phyloP scores from a whole-genome alignment of 2,888 invertebrate genomes.

The Sepiola atlantica region DNA sequence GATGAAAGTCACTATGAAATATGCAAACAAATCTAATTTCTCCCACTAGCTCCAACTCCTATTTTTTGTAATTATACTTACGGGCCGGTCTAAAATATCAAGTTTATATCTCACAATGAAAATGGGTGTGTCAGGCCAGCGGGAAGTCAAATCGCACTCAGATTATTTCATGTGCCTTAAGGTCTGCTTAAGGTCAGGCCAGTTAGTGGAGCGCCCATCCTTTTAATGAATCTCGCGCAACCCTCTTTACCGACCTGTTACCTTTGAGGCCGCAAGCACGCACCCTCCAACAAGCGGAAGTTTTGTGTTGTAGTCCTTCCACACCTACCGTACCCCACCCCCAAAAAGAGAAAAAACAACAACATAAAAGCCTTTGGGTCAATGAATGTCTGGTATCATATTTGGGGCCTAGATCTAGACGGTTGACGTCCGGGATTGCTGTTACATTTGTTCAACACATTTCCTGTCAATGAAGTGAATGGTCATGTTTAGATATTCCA shows the following conservation, averaged over 20 bases:
- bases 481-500: background rate
- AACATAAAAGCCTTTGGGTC: background rate
- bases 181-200: background rate
- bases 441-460: slow-evolving; percentile 32
- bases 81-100: background rate
- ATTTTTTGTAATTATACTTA: background rate
- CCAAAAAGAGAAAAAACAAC: background rate
- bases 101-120: background rate
- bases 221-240: background rate
- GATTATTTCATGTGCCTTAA: slow-evolving; percentile 32
- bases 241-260: background rate
- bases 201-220: slow-evolving; percentile 32
- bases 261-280: background rate
- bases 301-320: background rate
- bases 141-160: slow-evolving; percentile 9
- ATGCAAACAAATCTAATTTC: background rate
- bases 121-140: slow-evolving; percentile 32
- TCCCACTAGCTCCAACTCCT: background rate
- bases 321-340: background rate
- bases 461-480: slow-evolving; percentile 1
- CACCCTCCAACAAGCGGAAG: slow-evolving; percentile 14
- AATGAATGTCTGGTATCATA: slow-evolving; percentile 32
- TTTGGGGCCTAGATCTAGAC: background rate
- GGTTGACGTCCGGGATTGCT: background rate
- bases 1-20: background rate